Evolutionary conservation across 2,113 vertebrate species (phyloP).

Genomic region (Madoqua kirkii): DNA sequence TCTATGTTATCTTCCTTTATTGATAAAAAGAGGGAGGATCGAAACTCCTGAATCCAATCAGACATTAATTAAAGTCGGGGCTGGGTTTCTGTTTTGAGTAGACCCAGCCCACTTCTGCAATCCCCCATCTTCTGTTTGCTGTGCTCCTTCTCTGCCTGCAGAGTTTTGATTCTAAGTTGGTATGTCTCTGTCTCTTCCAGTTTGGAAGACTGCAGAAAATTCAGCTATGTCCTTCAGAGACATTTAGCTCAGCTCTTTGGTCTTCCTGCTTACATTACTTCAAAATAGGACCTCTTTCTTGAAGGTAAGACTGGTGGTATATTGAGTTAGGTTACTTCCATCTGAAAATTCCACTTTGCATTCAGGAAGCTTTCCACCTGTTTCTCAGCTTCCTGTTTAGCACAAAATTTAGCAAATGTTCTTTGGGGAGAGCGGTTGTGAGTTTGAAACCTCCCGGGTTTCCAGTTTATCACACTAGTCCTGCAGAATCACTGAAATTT

Average conservation of each 20-base stretch:
- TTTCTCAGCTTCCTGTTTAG: background rate
- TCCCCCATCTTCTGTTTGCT: fast-evolving
- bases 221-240: background rate
- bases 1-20: background rate
- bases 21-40: background rate
- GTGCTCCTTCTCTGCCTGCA: background rate
- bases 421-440: background rate
- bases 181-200: background rate
- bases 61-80: background rate
- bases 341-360: background rate
- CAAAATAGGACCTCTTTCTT: background rate
- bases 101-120: background rate
- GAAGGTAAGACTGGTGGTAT: background rate
- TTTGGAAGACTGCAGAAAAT: background rate
- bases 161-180: background rate
- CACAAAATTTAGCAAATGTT: background rate
- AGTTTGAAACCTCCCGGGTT: background rate
- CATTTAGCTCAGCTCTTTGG: background rate
- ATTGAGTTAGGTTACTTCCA: background rate
- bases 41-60: background rate
- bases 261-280: background rate
- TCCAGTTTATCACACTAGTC: background rate
- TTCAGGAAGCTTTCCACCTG: background rate
- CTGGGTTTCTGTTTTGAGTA: background rate
- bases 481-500: background rate